A percentile compares a stretch with the other conserved stretches of the same genome.
Conservation (phyloP, 1,140 invertebrate species). For the Aculops lycopersici region DNA sequence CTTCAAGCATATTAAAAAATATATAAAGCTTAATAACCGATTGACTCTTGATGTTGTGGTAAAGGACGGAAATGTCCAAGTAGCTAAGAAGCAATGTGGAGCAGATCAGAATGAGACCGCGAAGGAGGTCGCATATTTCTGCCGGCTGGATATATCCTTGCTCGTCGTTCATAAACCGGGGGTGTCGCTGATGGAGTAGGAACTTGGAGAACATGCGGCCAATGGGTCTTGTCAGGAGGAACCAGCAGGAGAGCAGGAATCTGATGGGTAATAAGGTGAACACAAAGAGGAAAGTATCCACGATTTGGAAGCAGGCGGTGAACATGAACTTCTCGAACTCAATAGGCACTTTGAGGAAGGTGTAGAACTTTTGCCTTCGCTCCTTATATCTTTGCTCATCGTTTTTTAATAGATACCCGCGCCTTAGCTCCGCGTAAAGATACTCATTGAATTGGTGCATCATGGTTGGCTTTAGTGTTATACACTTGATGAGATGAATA, state of each 20-base stretch:
- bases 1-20: conserved; percentile 98
- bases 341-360: conserved; percentile 75
- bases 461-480: too few relatives aligned
- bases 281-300: conserved; percentile 89
- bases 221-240: conserved; percentile 32
- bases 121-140: conserved; percentile 81
- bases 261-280: conserved; percentile 85
- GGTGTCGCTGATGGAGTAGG: not conserved
- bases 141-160: conserved; percentile 35
- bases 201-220: conserved; percentile 30
- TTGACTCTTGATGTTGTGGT: conserved; percentile 91
- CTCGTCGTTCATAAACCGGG: not conserved
- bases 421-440: conserved; percentile 49
- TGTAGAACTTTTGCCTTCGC: conserved; percentile 73
- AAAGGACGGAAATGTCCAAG: conserved; percentile 89
- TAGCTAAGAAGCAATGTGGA: conserved; percentile 53
- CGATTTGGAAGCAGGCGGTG: conserved; percentile 81
- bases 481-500: too few relatives aligned
- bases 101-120: conserved; percentile 51
- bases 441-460: conserved; percentile 20
- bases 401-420: conserved; percentile 62
- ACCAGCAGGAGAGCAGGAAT: conserved; percentile 51
- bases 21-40: conserved; percentile 96
- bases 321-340: conserved; percentile 55
- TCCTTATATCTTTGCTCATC: conserved; percentile 75